Conservation (phyloP, 2,113 vertebrate genomes). For the Phoxinus phoxinus region DNA sequence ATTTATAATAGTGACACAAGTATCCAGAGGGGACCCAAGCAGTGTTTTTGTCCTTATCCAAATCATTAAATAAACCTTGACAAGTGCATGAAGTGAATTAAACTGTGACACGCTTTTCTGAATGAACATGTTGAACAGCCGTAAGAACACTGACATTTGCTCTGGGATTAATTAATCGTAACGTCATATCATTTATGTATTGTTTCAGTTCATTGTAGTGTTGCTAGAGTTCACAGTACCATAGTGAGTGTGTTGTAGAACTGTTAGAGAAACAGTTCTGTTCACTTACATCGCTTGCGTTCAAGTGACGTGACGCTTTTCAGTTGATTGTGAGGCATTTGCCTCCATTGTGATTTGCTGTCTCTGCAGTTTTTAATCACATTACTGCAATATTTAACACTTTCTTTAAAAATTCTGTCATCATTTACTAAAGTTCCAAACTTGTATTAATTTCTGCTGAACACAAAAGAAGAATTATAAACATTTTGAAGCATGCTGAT, state of each 20-base stretch:
- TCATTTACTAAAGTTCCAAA: too few relatives aligned
- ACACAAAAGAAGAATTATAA: too few relatives aligned
- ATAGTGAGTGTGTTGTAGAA: background rate
- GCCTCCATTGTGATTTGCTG: background rate
- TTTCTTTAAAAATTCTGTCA: background rate
- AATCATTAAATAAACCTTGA: conserved; percentile 12
- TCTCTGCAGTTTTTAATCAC: background rate
- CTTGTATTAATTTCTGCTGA: too few relatives aligned
- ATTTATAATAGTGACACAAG: background rate
- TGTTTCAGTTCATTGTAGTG: conserved; percentile 17
- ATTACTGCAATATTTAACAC: background rate
- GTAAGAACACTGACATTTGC: background rate
- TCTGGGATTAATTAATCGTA: background rate
- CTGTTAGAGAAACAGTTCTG: background rate
- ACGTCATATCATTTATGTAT: background rate
- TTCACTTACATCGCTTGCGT: too few relatives aligned
- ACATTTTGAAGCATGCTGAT: too few relatives aligned
- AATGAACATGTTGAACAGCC: background rate
- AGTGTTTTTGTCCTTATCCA: background rate
- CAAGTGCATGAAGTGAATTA: background rate
- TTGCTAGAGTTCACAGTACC: background rate
- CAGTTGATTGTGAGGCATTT: background rate
- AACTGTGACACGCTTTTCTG: background rate
- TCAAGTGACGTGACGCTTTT: too few relatives aligned
- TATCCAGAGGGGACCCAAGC: background rate